phyloP scores from a whole-genome alignment of 2,888 invertebrate species.

The Cheilosia scutellata region DNA sequence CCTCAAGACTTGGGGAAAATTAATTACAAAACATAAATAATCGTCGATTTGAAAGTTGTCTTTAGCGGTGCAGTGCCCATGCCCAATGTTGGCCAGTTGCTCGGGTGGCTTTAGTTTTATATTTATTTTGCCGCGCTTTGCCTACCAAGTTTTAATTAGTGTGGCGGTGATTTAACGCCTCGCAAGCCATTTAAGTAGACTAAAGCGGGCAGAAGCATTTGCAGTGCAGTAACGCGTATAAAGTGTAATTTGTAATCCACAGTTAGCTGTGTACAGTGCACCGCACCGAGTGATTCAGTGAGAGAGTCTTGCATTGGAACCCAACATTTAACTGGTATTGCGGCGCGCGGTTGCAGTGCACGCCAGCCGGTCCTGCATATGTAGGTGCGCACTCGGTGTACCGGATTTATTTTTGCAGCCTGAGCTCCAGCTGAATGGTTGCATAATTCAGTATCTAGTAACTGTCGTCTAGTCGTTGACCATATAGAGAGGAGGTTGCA shows the following conservation, averaged over 20 bases:
- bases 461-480: slow-evolving; percentile 64
- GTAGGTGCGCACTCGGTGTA: slow-evolving; percentile 34
- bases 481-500: slow-evolving; percentile 45
- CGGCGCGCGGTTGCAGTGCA: background rate
- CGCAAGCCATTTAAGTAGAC: slow-evolving; percentile 37
- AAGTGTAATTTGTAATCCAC: slow-evolving; percentile 47
- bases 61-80: slow-evolving; percentile 34
- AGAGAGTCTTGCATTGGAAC: slow-evolving; percentile 21
- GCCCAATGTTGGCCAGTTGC: slow-evolving; percentile 11
- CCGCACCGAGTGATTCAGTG: slow-evolving; percentile 24
- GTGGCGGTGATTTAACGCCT: slow-evolving; percentile 69
- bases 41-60: slow-evolving; percentile 70
- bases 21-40: slow-evolving; percentile 68
- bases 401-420: slow-evolving; percentile 37
- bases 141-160: slow-evolving; percentile 55
- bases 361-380: slow-evolving; percentile 8
- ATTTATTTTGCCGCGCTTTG: slow-evolving; percentile 5
- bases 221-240: slow-evolving; percentile 21
- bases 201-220: slow-evolving; percentile 31
- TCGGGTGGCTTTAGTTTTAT: background rate
- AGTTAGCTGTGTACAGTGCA: slow-evolving; percentile 21
- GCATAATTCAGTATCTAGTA: slow-evolving; percentile 56
- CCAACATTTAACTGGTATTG: slow-evolving; percentile 36
- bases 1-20: slow-evolving; percentile 40
- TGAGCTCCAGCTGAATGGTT: slow-evolving; percentile 39